A percentile compares a stretch with the other conserved stretches of the same genome.
phyloP scores from a whole-genome alignment of 2,888 invertebrate species.

The Mimachlamys varia region DNA sequence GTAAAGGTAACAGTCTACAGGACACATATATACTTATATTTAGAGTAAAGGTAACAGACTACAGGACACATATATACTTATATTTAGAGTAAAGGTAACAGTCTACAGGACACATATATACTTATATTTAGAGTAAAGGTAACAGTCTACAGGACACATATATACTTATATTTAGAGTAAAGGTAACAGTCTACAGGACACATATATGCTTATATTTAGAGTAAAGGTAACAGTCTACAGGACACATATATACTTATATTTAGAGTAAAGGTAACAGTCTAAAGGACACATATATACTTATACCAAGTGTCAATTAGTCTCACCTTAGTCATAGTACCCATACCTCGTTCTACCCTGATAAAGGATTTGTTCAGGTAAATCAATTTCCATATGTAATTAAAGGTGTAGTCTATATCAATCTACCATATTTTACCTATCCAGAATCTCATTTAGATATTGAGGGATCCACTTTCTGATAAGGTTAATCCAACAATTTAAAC shows the following conservation, averaged over 20 bases:
- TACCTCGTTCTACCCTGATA: neutral
- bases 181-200: neutral
- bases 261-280: neutral
- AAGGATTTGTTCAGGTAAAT: constrained; percentile 26
- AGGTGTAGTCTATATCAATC: neutral
- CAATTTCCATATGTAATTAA: constrained; percentile 11
- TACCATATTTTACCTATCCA: neutral
- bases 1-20: neutral
- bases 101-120: neutral
- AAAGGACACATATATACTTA: neutral
- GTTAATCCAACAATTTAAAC: neutral
- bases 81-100: neutral
- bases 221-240: neutral
- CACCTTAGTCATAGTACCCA: neutral
- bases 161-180: neutral
- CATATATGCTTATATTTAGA: neutral
- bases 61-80: neutral
- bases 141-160: neutral
- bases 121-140: neutral
- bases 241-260: neutral
- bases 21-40: neutral
- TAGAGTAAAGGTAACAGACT: neutral
- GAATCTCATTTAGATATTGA: neutral
- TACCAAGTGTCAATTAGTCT: neutral
- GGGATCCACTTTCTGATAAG: constrained; percentile 17